Conservation (phyloP, 2,888 invertebrate genomes). For the Seira musarum region DNA sequence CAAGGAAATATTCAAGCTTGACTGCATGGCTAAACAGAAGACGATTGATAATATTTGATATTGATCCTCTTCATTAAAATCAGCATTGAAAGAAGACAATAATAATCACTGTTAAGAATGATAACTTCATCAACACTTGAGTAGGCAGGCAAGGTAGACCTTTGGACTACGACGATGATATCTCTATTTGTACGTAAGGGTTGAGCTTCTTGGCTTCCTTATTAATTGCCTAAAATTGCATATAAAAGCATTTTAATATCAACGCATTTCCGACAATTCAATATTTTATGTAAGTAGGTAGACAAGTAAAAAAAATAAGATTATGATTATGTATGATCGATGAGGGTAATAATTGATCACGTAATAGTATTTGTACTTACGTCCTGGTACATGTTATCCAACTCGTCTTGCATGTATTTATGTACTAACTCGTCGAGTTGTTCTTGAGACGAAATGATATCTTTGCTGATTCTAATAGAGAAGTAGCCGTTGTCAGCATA, state of each 20-base stretch:
- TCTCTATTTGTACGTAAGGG: conserved; percentile 50
- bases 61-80: no score
- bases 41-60: no score
- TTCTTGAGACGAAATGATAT: conserved; percentile 67
- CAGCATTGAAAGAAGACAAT: no score
- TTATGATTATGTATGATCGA: neutral
- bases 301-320: conserved; percentile 10
- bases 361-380: conserved; percentile 53
- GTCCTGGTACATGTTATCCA: conserved; percentile 64
- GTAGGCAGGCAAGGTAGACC: no score
- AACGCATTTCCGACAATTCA: conserved; percentile 23
- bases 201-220: conserved; percentile 50
- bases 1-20: no score
- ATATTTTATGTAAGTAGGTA: neutral
- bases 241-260: conserved; percentile 18
- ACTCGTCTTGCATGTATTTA: conserved; percentile 67
- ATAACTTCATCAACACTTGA: no score
- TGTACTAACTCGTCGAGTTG: conserved; percentile 65
- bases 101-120: no score
- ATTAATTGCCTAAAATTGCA: conserved; percentile 38
- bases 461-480: conserved; percentile 67
- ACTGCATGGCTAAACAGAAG: no score
- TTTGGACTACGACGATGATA: conserved; percentile 28
- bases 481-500: conserved; percentile 65
- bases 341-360: neutral